These are phyloP conservation scores for Botrylloides violaceus DNA, from an alignment of 23 tunicate species.

Conservation along the genomic window DNA sequence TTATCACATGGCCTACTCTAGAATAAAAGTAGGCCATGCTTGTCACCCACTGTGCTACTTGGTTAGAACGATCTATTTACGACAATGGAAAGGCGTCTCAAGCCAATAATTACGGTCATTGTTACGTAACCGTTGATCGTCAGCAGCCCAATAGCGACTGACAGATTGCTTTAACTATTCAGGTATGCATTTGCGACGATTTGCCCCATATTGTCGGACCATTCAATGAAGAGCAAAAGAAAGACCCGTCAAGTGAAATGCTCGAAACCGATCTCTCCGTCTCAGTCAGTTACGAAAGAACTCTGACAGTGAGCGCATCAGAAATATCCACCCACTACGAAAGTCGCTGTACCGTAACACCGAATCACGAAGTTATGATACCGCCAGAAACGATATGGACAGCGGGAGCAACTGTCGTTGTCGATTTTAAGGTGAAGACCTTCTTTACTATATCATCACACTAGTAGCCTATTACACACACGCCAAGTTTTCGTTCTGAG, in stretches of 20 bases:
- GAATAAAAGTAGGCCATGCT: too few species aligned
- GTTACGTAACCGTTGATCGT: too few species aligned
- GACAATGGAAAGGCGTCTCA: too few species aligned
- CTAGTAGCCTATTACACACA: too few species aligned
- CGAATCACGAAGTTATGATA: slow-evolving; percentile 53
- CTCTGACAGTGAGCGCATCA: slow-evolving; percentile 40
- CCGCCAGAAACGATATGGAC: slow-evolving; percentile 84
- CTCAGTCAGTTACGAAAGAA: slow-evolving; percentile 60
- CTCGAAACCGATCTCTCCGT: slow-evolving; percentile 51
- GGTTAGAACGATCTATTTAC: too few species aligned
- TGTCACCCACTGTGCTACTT: too few species aligned
- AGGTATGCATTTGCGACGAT: slow-evolving; percentile 95
- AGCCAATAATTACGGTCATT: too few species aligned
- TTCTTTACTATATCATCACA: too few species aligned
- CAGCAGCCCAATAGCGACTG: too few species aligned
- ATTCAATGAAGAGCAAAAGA: slow-evolving; percentile 32
- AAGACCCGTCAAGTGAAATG: slow-evolving; percentile 35
- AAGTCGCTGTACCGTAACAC: slow-evolving; percentile 33
- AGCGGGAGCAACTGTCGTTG: slow-evolving; percentile 62
- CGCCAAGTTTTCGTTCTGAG: too few species aligned
- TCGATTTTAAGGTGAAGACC: slow-evolving; percentile 57
- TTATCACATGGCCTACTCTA: too few species aligned
- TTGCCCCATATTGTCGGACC: slow-evolving; percentile 74
- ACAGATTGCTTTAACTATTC: too few species aligned
- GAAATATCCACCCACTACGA: slow-evolving; percentile 30